Evolutionary conservation across 2,113 vertebrate genomes (phyloP).

Genomic region (Pterophyllum scalare): DNA sequence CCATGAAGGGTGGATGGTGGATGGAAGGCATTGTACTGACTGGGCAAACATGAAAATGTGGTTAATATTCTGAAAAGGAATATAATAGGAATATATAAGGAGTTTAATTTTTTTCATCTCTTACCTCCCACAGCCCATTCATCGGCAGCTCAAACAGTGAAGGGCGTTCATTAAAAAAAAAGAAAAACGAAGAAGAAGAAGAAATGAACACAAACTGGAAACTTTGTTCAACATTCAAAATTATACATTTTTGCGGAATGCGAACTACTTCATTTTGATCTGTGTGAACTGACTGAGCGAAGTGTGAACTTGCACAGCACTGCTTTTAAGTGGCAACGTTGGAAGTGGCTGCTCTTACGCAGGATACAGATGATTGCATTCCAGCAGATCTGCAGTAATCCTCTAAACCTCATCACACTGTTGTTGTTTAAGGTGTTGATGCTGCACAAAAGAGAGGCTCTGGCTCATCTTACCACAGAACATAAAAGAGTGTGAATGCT

Average conservation of each 20-base stretch:
- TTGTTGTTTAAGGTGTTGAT: background rate
- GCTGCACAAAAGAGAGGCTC: background rate
- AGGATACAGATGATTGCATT: background rate
- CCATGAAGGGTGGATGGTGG: background rate
- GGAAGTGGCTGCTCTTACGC: background rate
- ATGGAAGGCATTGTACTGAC: background rate
- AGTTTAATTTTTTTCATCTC: background rate
- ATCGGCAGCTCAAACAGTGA: background rate
- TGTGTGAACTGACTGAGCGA: background rate
- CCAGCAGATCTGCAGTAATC: background rate
- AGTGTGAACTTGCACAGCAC: background rate
- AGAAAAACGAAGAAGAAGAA: background rate
- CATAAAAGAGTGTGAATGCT: background rate
- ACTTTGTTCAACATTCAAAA: background rate
- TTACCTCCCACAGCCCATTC: background rate
- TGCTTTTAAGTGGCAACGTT: background rate
- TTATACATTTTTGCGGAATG: background rate
- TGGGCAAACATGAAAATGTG: conserved; percentile 3
- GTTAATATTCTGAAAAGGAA: conserved; percentile 1
- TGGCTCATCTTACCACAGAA: background rate
- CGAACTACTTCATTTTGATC: background rate
- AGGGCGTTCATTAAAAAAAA: background rate
- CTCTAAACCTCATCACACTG: background rate
- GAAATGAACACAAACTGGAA: background rate
- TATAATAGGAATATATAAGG: conserved; percentile 1